Percentiles rank a stretch among this genome's conserved stretches.
These are phyloP conservation scores for Spodoptera exigua DNA, from an alignment of 2,888 invertebrate species.

Conservation along the genomic window DNA sequence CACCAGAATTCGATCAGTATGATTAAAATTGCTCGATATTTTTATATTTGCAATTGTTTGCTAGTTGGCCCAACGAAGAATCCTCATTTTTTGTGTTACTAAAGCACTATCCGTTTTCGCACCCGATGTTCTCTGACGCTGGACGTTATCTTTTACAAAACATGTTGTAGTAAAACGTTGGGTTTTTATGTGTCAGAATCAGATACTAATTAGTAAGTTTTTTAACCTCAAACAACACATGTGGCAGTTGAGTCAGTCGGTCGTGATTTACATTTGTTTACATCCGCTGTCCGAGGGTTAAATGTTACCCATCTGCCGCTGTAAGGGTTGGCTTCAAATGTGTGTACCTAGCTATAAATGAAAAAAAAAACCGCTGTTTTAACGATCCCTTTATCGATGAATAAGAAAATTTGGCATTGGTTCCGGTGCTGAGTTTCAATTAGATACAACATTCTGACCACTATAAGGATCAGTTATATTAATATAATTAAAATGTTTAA, in stretches of 20 bases:
- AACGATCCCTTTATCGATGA: no score
- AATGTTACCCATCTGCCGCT: conserved; percentile 61
- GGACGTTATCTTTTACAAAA: conserved; percentile 68
- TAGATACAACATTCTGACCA: no score
- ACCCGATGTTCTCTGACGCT: conserved; percentile 44
- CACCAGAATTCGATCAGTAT: no score
- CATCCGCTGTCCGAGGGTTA: conserved; percentile 81
- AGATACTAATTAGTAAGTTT: conserved; percentile 67
- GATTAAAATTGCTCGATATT: no score
- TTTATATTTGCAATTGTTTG: no score
- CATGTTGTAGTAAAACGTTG: conserved; percentile 73
- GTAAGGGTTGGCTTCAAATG: conserved; percentile 57
- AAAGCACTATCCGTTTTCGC: conserved; percentile 48
- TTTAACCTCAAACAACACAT: conserved; percentile 77
- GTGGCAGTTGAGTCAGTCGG: conserved; percentile 67
- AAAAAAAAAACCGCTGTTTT: no score
- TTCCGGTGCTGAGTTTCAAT: no score
- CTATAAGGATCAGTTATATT: no score
- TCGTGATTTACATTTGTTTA: conserved; percentile 81
- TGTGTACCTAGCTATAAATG: conserved; percentile 13
- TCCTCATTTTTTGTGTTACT: conserved; percentile 5
- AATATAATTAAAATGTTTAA: no score
- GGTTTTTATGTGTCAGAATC: conserved; percentile 65
- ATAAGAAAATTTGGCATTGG: no score
- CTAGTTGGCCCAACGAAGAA: no score